Conservation (phyloP, 2,113 vertebrate genomes). For the Perca fluviatilis region DNA sequence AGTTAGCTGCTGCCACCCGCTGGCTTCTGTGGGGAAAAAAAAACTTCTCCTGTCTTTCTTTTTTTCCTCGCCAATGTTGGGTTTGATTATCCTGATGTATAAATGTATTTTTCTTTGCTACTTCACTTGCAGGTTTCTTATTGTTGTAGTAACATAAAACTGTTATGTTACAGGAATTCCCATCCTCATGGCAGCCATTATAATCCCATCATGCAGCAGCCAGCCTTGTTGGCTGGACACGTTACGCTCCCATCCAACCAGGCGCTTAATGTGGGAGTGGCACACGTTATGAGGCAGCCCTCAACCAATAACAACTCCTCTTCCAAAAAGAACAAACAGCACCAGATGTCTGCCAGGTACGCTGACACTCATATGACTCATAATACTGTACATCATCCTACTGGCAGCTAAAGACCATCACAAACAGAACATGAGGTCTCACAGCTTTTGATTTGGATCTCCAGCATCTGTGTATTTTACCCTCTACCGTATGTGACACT, state of each 20-base stretch:
- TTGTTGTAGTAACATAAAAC: conserved; percentile 2
- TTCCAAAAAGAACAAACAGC: conserved; percentile 96
- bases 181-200: conserved; percentile 96
- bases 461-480: neutral
- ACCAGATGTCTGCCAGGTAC: conserved; percentile 92
- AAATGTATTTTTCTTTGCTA: neutral
- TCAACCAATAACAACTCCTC: conserved; percentile 87
- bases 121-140: neutral
- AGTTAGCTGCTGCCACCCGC: conserved; percentile 80
- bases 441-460: conserved; percentile 1
- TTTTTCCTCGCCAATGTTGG: neutral
- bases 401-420: neutral
- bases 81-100: neutral
- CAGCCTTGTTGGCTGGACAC: conserved; percentile 92
- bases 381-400: neutral
- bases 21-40: conserved; percentile 66
- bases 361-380: neutral
- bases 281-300: conserved; percentile 98
- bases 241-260: conserved; percentile 94
- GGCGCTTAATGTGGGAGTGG: conserved; percentile 96
- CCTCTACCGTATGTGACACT: neutral
- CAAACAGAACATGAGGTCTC: neutral
- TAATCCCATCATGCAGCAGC: conserved; percentile 99
- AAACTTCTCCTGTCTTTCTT: neutral
- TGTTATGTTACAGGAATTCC: conserved; percentile 85